These are phyloP conservation scores for Rhyacophila brunnea DNA, from an alignment of 1,140 invertebrate genomes.

Conservation along the genomic window DNA sequence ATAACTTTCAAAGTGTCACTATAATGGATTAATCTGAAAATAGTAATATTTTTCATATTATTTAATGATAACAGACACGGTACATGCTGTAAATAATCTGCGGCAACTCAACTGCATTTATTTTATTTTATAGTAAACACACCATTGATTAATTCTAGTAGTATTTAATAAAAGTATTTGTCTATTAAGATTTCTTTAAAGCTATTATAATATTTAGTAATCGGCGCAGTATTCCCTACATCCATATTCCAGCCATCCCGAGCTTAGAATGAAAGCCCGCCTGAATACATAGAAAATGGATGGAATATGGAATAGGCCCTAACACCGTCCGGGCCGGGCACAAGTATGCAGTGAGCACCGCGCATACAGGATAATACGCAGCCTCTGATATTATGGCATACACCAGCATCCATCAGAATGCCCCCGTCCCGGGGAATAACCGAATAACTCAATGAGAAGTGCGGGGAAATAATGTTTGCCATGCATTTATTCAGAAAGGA, in stretches of 20 bases:
- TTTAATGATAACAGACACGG: too few relatives aligned
- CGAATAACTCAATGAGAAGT: conserved; percentile 35
- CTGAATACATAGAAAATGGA: conserved; percentile 28
- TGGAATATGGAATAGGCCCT: conserved; percentile 31
- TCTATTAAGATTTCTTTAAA: neutral
- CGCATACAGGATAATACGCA: neutral
- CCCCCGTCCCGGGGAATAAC: conserved; percentile 20
- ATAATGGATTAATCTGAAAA: too few relatives aligned
- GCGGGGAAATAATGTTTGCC: conserved; percentile 14
- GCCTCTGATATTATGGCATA: conserved; percentile 29
- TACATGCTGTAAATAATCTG: too few relatives aligned
- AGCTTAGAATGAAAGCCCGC: conserved; percentile 9
- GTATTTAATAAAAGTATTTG: neutral
- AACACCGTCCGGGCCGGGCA: neutral
- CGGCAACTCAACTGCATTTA: too few relatives aligned
- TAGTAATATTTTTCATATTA: too few relatives aligned
- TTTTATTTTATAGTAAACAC: conserved; percentile 7
- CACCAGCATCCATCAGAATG: conserved; percentile 34
- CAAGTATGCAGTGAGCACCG: neutral
- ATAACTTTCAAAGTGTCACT: too few relatives aligned
- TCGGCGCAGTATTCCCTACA: conserved; percentile 3
- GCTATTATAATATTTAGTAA: neutral
- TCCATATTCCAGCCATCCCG: conserved; percentile 12
- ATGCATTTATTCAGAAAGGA: conserved; percentile 32
- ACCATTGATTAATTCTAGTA: conserved; percentile 1